Evolutionary conservation across 2,113 vertebrate species (phyloP), one percentile per base, ranked within the genome.

Genomic region (Jacana jacana): DNA sequence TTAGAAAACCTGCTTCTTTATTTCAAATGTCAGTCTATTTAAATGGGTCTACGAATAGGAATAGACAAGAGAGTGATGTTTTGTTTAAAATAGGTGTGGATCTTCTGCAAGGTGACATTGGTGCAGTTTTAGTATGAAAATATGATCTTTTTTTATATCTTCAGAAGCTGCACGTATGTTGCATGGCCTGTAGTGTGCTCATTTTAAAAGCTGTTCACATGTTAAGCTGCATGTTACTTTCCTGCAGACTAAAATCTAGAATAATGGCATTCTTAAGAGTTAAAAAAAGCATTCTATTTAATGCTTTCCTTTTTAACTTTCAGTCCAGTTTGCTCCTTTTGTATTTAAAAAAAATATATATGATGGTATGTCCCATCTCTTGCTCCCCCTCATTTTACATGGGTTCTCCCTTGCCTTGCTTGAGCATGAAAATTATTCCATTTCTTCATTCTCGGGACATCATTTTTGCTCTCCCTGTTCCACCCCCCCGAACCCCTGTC

Each of bases 91-190:
- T 86, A 96, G 95, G 90, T 95, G 92, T 97, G 90, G 91, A 91
- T 86, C 87, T 97, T 94, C 83, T 95, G 94, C 93, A 97, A 97
- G 97, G 97, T 98, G 98, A 98, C 97, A 97, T 97, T 98, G 96
- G 92, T 97, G 97, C 96, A 95, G 81, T 97, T 97, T 96, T 89
- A 96, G 93, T 82, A 96, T 96, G 97, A 96, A 97, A 96, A 95
- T 89, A 85, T 39, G 96, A 95, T 95, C 92, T 96, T 94, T 95
- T 96, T 93, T 94, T 91, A 2, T 88, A 72, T 89, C 91, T 97
- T 90, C 88, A 83, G 95, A 91, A 96, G 88, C 94, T 94, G 88
- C 96, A 88, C 51, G 66, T 96, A 91, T 90, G 84, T 95, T 95
- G 89, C 70, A 88, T 91, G 96, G 96, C 97, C 97, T 95, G 86